Base-by-base conservation (phyloP, 2,797 vertebrate genomes). In the Xiphophorus birchmanni region DNA sequence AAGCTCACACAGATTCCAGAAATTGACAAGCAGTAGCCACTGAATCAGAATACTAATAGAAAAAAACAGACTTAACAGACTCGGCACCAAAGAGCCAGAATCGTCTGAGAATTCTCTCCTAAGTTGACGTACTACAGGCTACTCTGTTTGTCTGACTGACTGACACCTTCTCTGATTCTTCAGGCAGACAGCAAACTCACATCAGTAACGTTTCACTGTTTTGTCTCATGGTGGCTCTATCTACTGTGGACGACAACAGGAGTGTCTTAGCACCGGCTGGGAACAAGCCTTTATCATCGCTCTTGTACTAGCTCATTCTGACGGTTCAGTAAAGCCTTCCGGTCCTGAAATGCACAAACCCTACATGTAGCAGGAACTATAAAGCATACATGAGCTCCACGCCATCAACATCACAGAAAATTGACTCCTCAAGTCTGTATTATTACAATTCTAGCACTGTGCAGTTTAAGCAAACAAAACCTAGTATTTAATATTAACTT, bases 151-250 rank as follows among this genome's bases (percentile, higher is more conserved):
- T 91, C 90, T 92, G 89, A 88, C 91, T 92, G 94, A 94, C 89
- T 94, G 93, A 94, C 94, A 87, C 88, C 74, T 86, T 79, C 91
- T 95, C 88, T 95, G 93, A 94, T 95, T 93, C 88, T 90, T 88
- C 84, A 90, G 90, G 86, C 89, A 92, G 89, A 91, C 91, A 90
- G 93, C 91, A 94, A 93, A 91, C 90, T 89, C 87, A 90, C 93
- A 85, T 92, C 91, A 91, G 56, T 79, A 77, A 74, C 85, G 82
- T 80, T 82, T 71, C 86, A 92, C 88, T 94, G 91, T 92, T 93
- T 85, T 91, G 88, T 88, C 93, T 93, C 82, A 9, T 81, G 88
- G 90, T 89, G 90, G 87, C 86, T 92, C 88, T 92, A 89, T 93
- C 86, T 90, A 79, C 93, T 75, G 88, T 89, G 93, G 92, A 94